These are phyloP conservation scores for Sebastes vulpes DNA, from an alignment of 2,797 vertebrate species.

Conservation along the genomic window DNA sequence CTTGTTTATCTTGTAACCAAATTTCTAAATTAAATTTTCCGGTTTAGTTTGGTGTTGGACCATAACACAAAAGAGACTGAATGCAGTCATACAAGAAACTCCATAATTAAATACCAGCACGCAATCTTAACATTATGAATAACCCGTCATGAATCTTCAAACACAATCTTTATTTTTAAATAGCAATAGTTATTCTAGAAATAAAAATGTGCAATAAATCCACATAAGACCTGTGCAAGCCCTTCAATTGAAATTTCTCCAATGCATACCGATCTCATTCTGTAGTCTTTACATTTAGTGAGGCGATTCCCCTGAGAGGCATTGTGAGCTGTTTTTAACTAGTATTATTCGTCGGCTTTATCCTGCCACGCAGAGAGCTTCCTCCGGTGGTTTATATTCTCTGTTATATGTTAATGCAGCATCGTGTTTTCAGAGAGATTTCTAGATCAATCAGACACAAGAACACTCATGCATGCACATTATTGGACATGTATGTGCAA, in stretches of 20 bases:
- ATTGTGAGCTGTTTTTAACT: neutral
- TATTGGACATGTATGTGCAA: neutral
- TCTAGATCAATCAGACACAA: conserved; percentile 17
- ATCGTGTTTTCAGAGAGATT: conserved; percentile 5
- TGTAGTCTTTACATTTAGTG: neutral
- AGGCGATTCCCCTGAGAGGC: neutral
- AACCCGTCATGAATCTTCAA: neutral
- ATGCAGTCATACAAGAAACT: neutral
- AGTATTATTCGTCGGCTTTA: neutral
- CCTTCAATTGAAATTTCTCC: neutral
- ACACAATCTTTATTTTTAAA: neutral
- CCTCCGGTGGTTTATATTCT: conserved; percentile 8
- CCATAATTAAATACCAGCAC: neutral
- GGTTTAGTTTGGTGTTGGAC: neutral
- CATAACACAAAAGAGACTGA: neutral
- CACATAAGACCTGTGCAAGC: neutral
- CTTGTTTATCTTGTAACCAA: neutral
- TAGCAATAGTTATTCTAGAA: neutral
- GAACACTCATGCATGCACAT: neutral
- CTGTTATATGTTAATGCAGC: conserved; percentile 16
- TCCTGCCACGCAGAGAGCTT: neutral
- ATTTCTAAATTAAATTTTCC: neutral
- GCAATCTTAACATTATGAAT: neutral
- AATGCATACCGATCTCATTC: neutral
- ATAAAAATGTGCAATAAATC: neutral